Base-by-base conservation (phyloP, 2,113 vertebrate species). In the Neolamprologus cancellatus region DNA sequence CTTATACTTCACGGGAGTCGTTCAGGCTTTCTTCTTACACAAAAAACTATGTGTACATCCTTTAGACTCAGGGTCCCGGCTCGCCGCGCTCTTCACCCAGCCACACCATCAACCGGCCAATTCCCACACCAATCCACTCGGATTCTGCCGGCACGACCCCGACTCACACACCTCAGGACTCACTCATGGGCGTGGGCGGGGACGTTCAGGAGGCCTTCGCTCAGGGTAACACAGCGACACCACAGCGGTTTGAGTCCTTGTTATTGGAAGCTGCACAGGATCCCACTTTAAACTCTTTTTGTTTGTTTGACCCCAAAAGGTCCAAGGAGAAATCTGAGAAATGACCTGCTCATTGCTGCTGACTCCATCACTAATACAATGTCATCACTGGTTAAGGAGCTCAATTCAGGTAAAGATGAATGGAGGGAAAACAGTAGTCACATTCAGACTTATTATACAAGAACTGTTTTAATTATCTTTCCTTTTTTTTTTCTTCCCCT, bases 361-460 rank as follows among this genome's bases (percentile, higher is more conserved):
- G 99, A 99, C 96, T 99, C 99, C 81, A 99, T 99, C 92, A 99
- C 99, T 89, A 99, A 98, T 92, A 99, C 98, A 36, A 99, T 99
- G 99, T 99, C 98, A 10, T 99, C 98, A 61, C 95, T 99, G 30
- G 99, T 99, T 84, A 99, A 97, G 93, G 99, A 99, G 88, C 96
- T 99, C n/a, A 98, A 99, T 92, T 99, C 99, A 48, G 98, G 99
- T 99, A 92, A 90, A 95, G 93, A 30, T 18, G 1, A 69, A n/a
- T 23, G 5, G 4, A 7, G 8, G 30, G 6, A 18, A 23, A 78
- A n/a, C 15, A 2, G 7, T 30, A 9, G 10, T 41, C 52, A 82
- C 8, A 28, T 5, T 78, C 4, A 28, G 13, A 28, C 2, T 32
- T 84, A 61, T 14, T 28, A 44, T 10, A 15, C 13, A 23, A 25